phyloP scores from a whole-genome alignment of 2,113 vertebrate species.

The Apus apus region DNA sequence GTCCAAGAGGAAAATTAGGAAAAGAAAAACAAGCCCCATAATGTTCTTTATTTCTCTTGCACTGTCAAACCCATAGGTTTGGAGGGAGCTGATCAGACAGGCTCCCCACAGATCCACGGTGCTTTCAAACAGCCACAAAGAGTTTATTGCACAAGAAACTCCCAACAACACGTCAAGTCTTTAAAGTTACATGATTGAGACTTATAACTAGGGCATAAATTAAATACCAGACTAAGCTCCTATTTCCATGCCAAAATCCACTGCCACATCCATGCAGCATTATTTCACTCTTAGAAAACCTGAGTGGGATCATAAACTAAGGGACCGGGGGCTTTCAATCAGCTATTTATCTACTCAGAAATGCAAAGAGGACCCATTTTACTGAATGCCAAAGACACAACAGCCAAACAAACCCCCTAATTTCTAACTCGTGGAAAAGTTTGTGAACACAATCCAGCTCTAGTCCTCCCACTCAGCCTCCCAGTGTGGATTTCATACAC shows the following conservation, averaged over 20 bases:
- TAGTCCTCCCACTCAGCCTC: neutral
- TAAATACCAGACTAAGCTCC: neutral
- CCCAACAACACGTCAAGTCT: neutral
- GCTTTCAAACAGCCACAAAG: neutral
- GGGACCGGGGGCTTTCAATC: neutral
- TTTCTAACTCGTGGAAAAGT: conserved; percentile 18
- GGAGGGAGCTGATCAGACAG: neutral
- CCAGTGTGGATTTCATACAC: neutral
- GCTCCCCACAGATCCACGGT: neutral
- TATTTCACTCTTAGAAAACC: neutral
- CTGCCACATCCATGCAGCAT: neutral
- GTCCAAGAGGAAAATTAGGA: neutral
- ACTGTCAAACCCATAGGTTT: neutral
- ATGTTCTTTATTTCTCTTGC: neutral
- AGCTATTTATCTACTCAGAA: neutral
- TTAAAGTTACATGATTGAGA: neutral
- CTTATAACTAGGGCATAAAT: neutral
- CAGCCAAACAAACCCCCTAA: neutral
- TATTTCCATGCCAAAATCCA: neutral
- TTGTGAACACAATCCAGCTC: neutral
- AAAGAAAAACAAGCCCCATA: neutral
- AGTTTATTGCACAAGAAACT: neutral
- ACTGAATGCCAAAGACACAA: neutral
- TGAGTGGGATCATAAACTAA: neutral
- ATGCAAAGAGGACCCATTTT: neutral